phyloP scores from a whole-genome alignment of 2,888 invertebrate genomes.

The Lysandra coridon region DNA sequence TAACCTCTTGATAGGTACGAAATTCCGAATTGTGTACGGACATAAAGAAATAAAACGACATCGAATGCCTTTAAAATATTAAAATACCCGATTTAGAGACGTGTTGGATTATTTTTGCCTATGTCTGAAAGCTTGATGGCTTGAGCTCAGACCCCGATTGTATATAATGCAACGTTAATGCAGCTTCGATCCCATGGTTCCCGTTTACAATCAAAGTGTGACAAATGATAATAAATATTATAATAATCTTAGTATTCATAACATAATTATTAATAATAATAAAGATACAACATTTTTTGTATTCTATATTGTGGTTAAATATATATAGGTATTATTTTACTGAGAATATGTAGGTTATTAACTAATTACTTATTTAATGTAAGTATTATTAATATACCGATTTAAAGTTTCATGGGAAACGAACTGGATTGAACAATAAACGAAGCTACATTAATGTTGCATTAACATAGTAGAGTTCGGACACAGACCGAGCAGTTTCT shows the following conservation, averaged over 20 bases:
- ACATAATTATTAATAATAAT: no score
- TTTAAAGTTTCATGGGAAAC: not conserved
- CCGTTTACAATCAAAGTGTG: no score
- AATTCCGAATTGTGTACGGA: slow-evolving; percentile 38
- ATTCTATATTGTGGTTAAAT: no score
- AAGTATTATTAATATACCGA: no score
- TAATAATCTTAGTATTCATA: no score
- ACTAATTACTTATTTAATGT: no score
- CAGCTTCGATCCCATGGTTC: no score
- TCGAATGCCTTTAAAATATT: slow-evolving; percentile 34
- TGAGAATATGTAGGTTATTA: no score
- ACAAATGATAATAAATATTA: no score
- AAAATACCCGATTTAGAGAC: slow-evolving; percentile 14
- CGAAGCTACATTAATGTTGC: not conserved
- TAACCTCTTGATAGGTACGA: slow-evolving; percentile 45
- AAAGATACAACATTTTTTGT: no score
- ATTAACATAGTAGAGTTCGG: not conserved
- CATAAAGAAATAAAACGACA: slow-evolving; percentile 39
- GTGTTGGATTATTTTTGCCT: slow-evolving; percentile 17
- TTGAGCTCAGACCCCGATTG: not conserved
- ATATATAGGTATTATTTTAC: no score
- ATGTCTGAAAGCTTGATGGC: not conserved
- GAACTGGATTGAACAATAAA: not conserved
- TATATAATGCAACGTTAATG: not conserved
- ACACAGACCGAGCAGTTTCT: not conserved